Base-by-base conservation (phyloP, 2,797 vertebrate species). In the Bryconaethiops microstoma region DNA sequence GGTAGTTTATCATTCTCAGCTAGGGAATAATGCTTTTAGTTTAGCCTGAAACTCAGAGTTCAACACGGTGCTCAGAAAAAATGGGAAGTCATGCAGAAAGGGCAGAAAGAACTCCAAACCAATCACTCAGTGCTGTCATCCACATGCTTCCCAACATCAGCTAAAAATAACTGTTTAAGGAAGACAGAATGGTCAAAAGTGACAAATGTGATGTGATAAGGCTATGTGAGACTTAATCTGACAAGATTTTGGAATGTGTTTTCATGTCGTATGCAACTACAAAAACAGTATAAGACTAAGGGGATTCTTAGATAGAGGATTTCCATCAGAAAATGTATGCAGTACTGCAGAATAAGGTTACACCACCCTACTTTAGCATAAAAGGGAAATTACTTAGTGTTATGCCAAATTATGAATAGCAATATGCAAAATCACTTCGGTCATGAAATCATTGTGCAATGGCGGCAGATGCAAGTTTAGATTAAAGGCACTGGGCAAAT, bases 1-100 rank as follows among this genome's bases (percentile, higher is more conserved):
- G 74, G 81, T 83, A 82, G 88, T 70, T 84, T 84, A 45, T 87
- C 87, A 77, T 85, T 59, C 65, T 42, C 64, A 35, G 77, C 87
- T 64, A 84, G 74, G 78, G 84, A 80, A 89, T 55, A 85, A 74
- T 54, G 83, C 70, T 79, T 86, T 84, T 69, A 81, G 52, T 84
- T 74, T 72, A 74, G 25, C 69, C 83, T 72, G 81, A 84, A 74
- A 68, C 39, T 45, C 21, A 42, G 54, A 19, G 57, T 70, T 71
- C 70, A 65, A 60, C 13, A 42, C 5, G 19, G 6, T 40, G 72
- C 72, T 45, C 55, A 54, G 78, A 54, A 59, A 52, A 52, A 54
- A 65, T 79, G 70, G 74, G 70, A 59, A 63, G 60, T 72, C 82
- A 72, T 23, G 35, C 19, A 80, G 52, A 83, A 67, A 64, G 45